Evolutionary conservation across 2,797 vertebrate species (phyloP), one percentile per base, ranked within the genome.

Genomic region (Acestrorhynchus altus): DNA sequence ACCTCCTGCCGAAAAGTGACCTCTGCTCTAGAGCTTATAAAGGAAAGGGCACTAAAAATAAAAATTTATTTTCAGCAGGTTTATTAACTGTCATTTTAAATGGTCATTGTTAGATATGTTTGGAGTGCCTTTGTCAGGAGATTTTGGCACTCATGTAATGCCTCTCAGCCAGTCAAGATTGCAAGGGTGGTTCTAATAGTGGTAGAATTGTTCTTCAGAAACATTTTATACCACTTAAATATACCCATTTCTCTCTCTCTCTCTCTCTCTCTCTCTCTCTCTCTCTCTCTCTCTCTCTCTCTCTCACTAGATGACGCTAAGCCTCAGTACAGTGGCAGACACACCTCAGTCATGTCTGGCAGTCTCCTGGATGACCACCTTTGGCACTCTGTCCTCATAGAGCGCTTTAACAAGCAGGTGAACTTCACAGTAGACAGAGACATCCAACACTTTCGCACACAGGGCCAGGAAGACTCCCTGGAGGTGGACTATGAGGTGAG

Each of bases 341-440:
- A 70, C 18, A 78, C 83, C 16, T 83, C 84, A 4, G 85, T 90
- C 26, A 86, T 83, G 0, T 66, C 90, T 22, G 91, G 90, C 59
- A 89, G 84, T 59, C 77, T 88, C 7, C 67, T 88, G 39, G 98
- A 99, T 66, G 98, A 99, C 85, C 96, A 97, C 75, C 96, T 98
- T 60, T 99, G 98, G 98, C 98, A 99, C 78, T 94, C 92, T 0
- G 95, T 99, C 31, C 95, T 94, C 79, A 93, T 99, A 10, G 96
- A 98, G 77, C 91, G 95, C 12, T 95, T 95, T 80, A 95, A 94
- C 88, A 91, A 94, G 84, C 95, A 96, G 77, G 94, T 98, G 71
- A 98, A 98, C 87, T 94, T 99, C 87, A 97, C 95, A 0, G 95
- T 99, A 86, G 97, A 99, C 87, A 95, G 89, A 83, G 89, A 95